Conservation (phyloP, 1,140 invertebrate species). For the Tribolium madens region DNA sequence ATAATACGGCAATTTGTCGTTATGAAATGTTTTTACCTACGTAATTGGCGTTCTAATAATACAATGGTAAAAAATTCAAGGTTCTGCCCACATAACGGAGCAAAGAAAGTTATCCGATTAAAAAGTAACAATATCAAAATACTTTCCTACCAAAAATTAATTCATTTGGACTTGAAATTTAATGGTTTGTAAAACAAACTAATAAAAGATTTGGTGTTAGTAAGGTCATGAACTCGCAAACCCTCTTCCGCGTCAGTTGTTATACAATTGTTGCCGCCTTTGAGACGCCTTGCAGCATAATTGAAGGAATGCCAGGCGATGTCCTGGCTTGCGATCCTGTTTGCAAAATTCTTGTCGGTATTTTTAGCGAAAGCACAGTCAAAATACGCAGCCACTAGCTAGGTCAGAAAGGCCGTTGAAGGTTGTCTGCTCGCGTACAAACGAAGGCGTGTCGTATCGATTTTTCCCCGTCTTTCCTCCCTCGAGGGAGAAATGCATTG, state of each 20-base stretch:
- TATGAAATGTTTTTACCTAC: neutral
- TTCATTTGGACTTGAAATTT: neutral
- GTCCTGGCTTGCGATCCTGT: neutral
- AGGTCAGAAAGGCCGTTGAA: constrained; percentile 36
- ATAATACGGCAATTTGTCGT: neutral
- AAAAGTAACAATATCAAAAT: too few relatives aligned
- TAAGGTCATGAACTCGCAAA: too few relatives aligned
- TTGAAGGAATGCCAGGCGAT: constrained; percentile 18
- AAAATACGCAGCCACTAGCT: constrained; percentile 19
- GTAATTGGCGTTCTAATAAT: constrained; percentile 6
- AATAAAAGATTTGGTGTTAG: neutral
- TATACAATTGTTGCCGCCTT: constrained; percentile 6
- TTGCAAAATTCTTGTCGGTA: neutral
- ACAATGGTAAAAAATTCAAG: constrained; percentile 33
- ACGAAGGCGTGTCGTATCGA: constrained; percentile 29
- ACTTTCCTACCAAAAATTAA: too few relatives aligned
- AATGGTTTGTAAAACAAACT: neutral
- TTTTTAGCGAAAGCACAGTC: constrained; percentile 12
- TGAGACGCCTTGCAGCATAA: neutral
- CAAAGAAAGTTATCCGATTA: too few relatives aligned
- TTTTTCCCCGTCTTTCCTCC: neutral
- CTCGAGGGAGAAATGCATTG: neutral
- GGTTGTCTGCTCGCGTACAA: constrained; percentile 29
- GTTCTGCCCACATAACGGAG: constrained; percentile 1
- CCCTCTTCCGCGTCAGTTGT: neutral